These are phyloP conservation scores for Caenorhabditis sulstoni DNA, from an alignment of 2,888 invertebrate species.

Conservation along the genomic window DNA sequence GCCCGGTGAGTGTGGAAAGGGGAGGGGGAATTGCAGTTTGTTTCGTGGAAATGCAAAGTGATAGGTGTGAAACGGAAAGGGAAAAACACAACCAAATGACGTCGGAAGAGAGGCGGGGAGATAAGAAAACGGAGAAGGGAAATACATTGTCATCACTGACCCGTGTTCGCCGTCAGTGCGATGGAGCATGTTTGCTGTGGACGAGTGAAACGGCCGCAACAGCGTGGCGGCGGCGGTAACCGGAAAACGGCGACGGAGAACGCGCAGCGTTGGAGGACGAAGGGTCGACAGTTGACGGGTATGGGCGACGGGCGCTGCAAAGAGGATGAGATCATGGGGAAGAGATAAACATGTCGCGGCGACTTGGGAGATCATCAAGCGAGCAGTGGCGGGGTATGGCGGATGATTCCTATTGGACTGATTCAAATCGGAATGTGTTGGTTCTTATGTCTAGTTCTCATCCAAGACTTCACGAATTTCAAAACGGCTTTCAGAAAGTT, in stretches of 20 bases:
- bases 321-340: slow-evolving; percentile 3
- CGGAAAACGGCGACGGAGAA: slow-evolving; percentile 11
- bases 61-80: slow-evolving; percentile 31
- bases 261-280: slow-evolving; percentile 13
- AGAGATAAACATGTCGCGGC: background rate
- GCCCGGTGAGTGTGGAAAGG: slow-evolving; percentile 1
- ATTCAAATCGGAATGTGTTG: too few species aligned
- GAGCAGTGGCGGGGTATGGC: background rate
- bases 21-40: slow-evolving; percentile 4
- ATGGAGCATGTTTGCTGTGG: slow-evolving; percentile 59
- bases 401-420: too few species aligned
- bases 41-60: slow-evolving; percentile 33
- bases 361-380: background rate
- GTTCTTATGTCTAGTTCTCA: too few species aligned
- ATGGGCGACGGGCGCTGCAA: slow-evolving; percentile 25
- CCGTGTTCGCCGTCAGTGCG: slow-evolving; percentile 56
- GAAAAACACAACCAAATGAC: slow-evolving; percentile 26
- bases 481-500: too few species aligned
- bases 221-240: slow-evolving; percentile 14
- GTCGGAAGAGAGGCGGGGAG: slow-evolving; percentile 10
- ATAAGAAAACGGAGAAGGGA: slow-evolving; percentile 14
- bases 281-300: slow-evolving; percentile 19
- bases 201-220: slow-evolving; percentile 23
- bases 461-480: too few species aligned
- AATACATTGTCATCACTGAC: slow-evolving; percentile 48